Conservation (phyloP, 2,797 vertebrate species). For the Oophaga sylvatica region DNA sequence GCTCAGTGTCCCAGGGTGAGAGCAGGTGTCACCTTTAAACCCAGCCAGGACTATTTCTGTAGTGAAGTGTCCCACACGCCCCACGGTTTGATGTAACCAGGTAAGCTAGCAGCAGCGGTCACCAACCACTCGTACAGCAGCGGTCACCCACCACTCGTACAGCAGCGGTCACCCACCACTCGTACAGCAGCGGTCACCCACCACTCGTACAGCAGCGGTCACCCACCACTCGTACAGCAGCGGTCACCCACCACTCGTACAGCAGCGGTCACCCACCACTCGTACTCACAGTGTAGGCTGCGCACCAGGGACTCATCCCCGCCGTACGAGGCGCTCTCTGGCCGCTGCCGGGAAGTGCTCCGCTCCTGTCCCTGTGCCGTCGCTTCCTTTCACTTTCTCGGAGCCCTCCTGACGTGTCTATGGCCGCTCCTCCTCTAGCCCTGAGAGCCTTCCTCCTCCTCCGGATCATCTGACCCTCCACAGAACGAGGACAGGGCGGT, state of each 20-base stretch:
- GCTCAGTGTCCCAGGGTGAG: no score
- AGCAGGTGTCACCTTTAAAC: not conserved
- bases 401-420: conserved; percentile 40
- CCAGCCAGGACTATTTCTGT: not conserved
- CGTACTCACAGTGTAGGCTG: conserved; percentile 38
- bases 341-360: not conserved
- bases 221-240: no score
- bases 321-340: not conserved
- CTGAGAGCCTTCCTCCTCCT: not conserved
- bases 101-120: no score
- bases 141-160: not conserved
- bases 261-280: no score
- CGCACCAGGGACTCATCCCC: not conserved
- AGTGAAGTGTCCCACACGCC: no score
- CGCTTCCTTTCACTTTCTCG: conserved; percentile 54
- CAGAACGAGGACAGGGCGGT: conserved; percentile 26
- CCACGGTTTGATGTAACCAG: no score
- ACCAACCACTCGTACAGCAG: not conserved
- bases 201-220: no score
- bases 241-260: no score
- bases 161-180: no score
- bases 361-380: not conserved
- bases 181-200: no score
- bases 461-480: conserved; percentile 11
- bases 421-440: conserved; percentile 34